Evolutionary conservation across 2,113 vertebrate genomes (phyloP).

Genomic region (Forbesichthys agassizii): DNA sequence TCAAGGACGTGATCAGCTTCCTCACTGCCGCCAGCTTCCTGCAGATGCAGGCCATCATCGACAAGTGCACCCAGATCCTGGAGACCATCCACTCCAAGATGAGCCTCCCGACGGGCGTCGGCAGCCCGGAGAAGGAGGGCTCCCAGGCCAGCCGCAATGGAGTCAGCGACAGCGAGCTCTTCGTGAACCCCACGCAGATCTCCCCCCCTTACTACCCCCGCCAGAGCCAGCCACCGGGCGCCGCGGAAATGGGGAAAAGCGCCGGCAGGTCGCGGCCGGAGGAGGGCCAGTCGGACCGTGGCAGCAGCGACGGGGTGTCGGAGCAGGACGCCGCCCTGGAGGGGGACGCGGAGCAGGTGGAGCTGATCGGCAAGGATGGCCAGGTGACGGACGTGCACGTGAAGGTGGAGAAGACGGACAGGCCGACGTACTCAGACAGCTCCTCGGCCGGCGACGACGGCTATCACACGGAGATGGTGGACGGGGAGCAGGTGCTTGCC

Average conservation of each 20-base stretch:
- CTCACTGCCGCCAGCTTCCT: constrained; percentile 97
- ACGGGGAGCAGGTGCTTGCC: constrained; percentile 93
- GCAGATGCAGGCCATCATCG: constrained; percentile 98
- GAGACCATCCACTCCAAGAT: constrained; percentile 98
- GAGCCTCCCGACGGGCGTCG: constrained; percentile 82
- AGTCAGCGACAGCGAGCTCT: constrained; percentile 88
- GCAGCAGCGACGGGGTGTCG: constrained; percentile 91
- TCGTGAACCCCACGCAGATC: constrained; percentile 94
- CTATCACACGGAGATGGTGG: constrained; percentile 95
- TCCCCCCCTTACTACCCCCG: constrained; percentile 91
- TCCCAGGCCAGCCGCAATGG: constrained; percentile 83
- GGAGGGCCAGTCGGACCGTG: constrained; percentile 93
- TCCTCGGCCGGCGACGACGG: constrained; percentile 95
- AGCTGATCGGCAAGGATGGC: constrained; percentile 87
- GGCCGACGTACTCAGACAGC: constrained; percentile 93
- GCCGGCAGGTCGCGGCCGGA: constrained; percentile 80
- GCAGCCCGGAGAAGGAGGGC: constrained; percentile 84
- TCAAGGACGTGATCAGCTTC: constrained; percentile 97
- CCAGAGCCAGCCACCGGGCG: constrained; percentile 77
- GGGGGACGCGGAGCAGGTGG: constrained; percentile 89
- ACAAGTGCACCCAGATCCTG: constrained; percentile 97
- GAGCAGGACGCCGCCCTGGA: constrained; percentile 93
- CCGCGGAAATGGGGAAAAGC: constrained; percentile 77
- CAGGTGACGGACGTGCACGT: constrained; percentile 92
- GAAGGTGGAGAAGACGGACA: constrained; percentile 91